phyloP scores from a whole-genome alignment of 2,113 vertebrate species.

The Nothocercus nigrocapillus region DNA sequence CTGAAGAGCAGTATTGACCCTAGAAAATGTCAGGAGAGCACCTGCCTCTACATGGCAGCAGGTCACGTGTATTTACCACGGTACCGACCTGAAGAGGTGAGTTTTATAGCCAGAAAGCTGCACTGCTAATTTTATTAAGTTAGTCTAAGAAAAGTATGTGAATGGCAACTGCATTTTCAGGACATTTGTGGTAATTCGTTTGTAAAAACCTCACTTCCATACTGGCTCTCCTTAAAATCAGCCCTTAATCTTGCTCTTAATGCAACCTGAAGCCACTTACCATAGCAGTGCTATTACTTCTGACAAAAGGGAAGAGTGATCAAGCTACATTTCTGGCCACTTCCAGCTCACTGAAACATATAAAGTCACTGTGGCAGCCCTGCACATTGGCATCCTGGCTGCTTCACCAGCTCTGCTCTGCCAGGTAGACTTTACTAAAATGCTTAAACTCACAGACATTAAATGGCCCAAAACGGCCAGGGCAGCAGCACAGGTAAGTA shows the following conservation, averaged over 20 bases:
- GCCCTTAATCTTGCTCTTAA: neutral
- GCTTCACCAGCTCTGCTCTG: neutral
- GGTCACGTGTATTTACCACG: neutral
- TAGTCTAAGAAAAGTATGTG: neutral
- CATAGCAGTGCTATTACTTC: neutral
- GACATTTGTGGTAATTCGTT: neutral
- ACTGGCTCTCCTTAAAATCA: neutral
- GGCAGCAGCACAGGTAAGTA: neutral
- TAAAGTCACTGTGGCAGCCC: neutral
- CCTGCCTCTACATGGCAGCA: conserved; percentile 17
- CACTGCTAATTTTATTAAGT: conserved; percentile 26
- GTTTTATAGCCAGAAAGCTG: neutral
- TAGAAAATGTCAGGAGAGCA: neutral
- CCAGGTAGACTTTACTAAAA: neutral
- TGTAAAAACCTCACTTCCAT: conserved; percentile 23
- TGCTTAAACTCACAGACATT: neutral
- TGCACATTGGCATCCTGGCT: neutral
- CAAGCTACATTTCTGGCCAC: neutral
- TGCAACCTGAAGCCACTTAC: neutral
- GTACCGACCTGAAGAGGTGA: neutral
- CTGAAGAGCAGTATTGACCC: neutral
- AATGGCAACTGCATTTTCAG: conserved; percentile 12
- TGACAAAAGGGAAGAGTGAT: neutral
- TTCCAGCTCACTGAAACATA: neutral
- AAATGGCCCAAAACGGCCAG: neutral